A percentile compares a stretch with the other conserved stretches of the same genome.
Evolutionary conservation across 2,113 vertebrate genomes (phyloP).

Genomic region (Lasiurus borealis): DNA sequence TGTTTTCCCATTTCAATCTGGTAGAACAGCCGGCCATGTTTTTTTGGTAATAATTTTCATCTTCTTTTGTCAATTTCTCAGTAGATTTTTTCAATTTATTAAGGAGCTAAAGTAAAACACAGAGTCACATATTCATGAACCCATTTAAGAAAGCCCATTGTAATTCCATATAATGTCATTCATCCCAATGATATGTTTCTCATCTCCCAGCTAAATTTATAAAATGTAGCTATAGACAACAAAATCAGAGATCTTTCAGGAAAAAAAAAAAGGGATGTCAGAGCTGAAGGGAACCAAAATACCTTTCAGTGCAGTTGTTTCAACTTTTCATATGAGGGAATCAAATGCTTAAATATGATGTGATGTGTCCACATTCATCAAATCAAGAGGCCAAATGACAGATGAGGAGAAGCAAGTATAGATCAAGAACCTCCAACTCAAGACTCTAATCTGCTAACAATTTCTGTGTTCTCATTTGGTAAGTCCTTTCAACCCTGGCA

Average conservation of each 20-base stretch:
- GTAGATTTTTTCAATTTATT: slow-evolving; percentile 93
- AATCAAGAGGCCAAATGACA: neutral
- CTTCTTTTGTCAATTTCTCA: slow-evolving; percentile 88
- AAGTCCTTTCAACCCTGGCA: neutral
- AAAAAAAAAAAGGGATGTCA: neutral
- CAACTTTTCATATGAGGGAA: neutral
- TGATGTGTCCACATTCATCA: neutral
- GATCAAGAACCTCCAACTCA: neutral
- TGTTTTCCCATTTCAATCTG: slow-evolving; percentile 92
- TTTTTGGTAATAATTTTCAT: slow-evolving; percentile 92
- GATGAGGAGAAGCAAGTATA: neutral
- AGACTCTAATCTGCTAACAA: neutral
- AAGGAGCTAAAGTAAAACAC: slow-evolving; percentile 88
- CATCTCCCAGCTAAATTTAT: neutral
- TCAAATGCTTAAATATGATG: neutral
- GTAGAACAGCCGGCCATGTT: slow-evolving; percentile 91
- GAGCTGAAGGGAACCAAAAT: neutral
- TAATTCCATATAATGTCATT: neutral
- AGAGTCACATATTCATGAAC: neutral
- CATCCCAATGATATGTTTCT: neutral
- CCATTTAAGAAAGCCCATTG: neutral
- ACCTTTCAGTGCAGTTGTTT: neutral
- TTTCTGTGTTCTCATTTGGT: neutral
- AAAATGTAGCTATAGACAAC: neutral
- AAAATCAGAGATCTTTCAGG: slow-evolving; percentile 30